A percentile compares a stretch with the other conserved stretches of the same genome.
These are phyloP conservation scores for Onchidella celtica DNA, from an alignment of 2,888 invertebrate genomes.

Conservation along the genomic window DNA sequence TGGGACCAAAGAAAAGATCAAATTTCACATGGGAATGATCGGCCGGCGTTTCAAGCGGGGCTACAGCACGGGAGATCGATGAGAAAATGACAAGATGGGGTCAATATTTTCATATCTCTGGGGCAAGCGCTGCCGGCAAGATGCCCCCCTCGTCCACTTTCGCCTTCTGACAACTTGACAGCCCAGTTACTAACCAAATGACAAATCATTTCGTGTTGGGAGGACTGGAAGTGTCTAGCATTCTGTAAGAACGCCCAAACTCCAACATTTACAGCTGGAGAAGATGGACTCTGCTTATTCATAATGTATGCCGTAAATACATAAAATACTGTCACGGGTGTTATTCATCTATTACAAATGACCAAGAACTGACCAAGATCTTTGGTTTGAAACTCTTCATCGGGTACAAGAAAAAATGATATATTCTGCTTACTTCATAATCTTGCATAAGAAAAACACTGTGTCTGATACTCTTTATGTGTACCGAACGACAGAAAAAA, in stretches of 20 bases:
- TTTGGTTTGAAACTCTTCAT: too few relatives aligned
- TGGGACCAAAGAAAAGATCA: constrained; percentile 41
- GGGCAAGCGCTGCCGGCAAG: constrained; percentile 32
- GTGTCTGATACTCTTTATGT: too few relatives aligned
- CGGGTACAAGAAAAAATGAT: too few relatives aligned
- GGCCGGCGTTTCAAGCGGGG: constrained; percentile 24
- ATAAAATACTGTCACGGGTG: neutral
- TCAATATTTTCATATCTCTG: constrained; percentile 41
- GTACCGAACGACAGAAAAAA: too few relatives aligned
- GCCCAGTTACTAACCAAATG: neutral
- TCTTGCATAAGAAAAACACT: too few relatives aligned
- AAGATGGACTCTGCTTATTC: too few relatives aligned
- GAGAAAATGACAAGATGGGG: constrained; percentile 33
- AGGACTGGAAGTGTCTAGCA: neutral
- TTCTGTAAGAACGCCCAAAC: neutral
- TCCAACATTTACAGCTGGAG: neutral
- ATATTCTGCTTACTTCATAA: too few relatives aligned
- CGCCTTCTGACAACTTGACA: constrained; percentile 5
- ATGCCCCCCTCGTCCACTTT: constrained; percentile 21
- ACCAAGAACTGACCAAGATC: too few relatives aligned
- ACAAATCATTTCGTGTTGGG: neutral
- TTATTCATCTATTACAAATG: neutral
- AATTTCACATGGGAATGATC: constrained; percentile 29
- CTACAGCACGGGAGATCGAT: constrained; percentile 28
- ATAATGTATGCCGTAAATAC: too few relatives aligned